Conservation (phyloP, 2,797 vertebrate species). For the Alcedo atthis region DNA sequence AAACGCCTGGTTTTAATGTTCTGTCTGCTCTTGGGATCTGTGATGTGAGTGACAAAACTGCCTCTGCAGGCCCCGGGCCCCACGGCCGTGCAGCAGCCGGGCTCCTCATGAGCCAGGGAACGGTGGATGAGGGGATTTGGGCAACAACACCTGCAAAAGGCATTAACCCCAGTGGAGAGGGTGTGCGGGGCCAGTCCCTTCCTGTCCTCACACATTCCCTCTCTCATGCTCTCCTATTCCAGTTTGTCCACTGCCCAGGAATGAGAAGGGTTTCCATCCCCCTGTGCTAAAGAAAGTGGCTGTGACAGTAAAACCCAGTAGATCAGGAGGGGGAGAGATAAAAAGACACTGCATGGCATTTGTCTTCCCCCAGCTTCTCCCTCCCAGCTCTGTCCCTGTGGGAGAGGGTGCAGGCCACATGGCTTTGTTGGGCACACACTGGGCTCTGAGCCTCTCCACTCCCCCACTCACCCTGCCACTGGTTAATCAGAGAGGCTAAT, state of each 20-base stretch:
- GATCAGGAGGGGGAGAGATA: background rate
- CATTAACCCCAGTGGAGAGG: background rate
- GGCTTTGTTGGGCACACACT: fast-evolving
- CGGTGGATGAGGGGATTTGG: background rate
- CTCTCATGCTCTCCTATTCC: constrained; percentile 23
- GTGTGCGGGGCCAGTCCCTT: background rate
- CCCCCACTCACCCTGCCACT: fast-evolving
- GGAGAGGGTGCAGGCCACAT: background rate
- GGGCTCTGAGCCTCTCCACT: background rate
- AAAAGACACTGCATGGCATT: background rate
- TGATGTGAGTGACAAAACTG: background rate
- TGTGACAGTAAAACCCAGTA: background rate
- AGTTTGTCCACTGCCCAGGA: background rate
- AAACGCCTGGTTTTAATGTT: background rate
- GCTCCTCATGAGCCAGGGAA: fast-evolving
- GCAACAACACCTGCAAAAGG: constrained; percentile 40
- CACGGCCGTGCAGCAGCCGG: fast-evolving
- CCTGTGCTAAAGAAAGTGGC: background rate
- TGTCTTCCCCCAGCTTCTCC: background rate
- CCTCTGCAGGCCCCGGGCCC: fast-evolving
- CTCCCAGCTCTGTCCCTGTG: background rate
- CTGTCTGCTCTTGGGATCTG: background rate
- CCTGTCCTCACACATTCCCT: background rate
- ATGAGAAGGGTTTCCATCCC: constrained; percentile 34
- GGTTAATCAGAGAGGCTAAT: background rate